Percentiles rank a stretch among this genome's conserved stretches.
Conservation (phyloP, 2,888 invertebrate genomes). For the Cerastis rubricosa region DNA sequence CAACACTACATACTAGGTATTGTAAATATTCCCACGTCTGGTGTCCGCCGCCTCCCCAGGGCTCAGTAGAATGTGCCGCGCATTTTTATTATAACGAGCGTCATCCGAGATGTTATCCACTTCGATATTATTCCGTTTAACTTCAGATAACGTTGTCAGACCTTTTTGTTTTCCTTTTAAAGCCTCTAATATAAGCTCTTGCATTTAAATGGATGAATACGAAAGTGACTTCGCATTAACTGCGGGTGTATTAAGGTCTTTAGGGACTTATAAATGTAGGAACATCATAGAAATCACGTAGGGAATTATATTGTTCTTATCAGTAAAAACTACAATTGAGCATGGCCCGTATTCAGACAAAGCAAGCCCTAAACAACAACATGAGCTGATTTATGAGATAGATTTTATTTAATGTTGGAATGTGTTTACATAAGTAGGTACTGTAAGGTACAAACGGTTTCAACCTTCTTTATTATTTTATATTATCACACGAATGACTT, state of each 20-base stretch:
- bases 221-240: slow-evolving; percentile 10
- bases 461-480: neutral
- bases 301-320: neutral
- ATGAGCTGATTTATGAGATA: neutral
- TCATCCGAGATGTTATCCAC: slow-evolving; percentile 57
- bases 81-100: slow-evolving; percentile 63
- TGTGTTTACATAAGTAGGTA: slow-evolving; percentile 2
- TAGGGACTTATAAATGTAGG: neutral
- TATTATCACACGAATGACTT: slow-evolving; percentile 10
- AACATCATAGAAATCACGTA: neutral
- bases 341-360: neutral
- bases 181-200: slow-evolving; percentile 49
- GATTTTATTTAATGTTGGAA: neutral
- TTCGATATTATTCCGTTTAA: slow-evolving; percentile 59
- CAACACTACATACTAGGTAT: slow-evolving; percentile 4
- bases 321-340: neutral
- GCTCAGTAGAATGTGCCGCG: slow-evolving; percentile 40
- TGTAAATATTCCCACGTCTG: slow-evolving; percentile 52
- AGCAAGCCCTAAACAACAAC: neutral
- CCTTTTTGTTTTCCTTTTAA: slow-evolving; percentile 57
- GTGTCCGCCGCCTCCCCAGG: neutral
- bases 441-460: neutral
- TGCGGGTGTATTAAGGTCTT: neutral
- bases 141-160: slow-evolving; percentile 47
- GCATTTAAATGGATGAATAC: slow-evolving; percentile 35